A percentile compares a stretch with the other conserved stretches of the same genome.
These are phyloP conservation scores for Drosophila cardini DNA, from an alignment of 1,140 invertebrate genomes.

Conservation along the genomic window DNA sequence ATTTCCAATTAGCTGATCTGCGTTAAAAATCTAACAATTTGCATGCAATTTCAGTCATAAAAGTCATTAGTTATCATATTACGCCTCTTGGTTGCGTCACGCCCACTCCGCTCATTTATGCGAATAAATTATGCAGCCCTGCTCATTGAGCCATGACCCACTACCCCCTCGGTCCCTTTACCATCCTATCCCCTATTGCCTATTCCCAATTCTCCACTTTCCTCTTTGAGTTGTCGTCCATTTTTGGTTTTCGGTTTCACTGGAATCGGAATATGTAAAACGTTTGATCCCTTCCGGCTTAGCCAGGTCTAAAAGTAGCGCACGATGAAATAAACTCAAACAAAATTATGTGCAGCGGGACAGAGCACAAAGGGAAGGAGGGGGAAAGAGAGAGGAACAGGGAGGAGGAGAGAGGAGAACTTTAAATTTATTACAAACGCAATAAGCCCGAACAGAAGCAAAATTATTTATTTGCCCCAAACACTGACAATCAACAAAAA, in stretches of 20 bases:
- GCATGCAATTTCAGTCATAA: constrained; percentile 25
- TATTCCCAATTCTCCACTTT: not conserved
- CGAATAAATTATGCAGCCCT: constrained; percentile 72
- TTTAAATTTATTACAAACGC: constrained; percentile 75
- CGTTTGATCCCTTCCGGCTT: constrained; percentile 81
- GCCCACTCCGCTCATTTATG: constrained; percentile 59
- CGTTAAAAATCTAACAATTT: constrained; percentile 26
- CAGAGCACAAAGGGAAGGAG: constrained; percentile 3
- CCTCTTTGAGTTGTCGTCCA: constrained; percentile 31
- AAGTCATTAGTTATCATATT: constrained; percentile 59
- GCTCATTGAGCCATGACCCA: constrained; percentile 50
- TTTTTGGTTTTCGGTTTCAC: constrained; percentile 38
- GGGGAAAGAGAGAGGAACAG: not conserved
- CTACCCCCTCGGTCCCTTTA: not conserved
- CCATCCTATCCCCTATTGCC: not conserved
- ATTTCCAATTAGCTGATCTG: constrained; percentile 35
- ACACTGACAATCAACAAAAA: constrained; percentile 41
- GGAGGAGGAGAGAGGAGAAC: constrained; percentile 16
- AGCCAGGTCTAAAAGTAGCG: constrained; percentile 66
- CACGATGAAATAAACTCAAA: constrained; percentile 63
- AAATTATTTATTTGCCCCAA: constrained; percentile 71
- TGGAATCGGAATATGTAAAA: constrained; percentile 58
- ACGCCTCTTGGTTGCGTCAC: constrained; percentile 46
- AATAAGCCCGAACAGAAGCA: constrained; percentile 46
- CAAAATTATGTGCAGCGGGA: constrained; percentile 55